Evolutionary conservation across 1,140 invertebrate species (phyloP), one percentile per base, ranked within the genome.

Genomic region (Drosophila chauvacae): DNA sequence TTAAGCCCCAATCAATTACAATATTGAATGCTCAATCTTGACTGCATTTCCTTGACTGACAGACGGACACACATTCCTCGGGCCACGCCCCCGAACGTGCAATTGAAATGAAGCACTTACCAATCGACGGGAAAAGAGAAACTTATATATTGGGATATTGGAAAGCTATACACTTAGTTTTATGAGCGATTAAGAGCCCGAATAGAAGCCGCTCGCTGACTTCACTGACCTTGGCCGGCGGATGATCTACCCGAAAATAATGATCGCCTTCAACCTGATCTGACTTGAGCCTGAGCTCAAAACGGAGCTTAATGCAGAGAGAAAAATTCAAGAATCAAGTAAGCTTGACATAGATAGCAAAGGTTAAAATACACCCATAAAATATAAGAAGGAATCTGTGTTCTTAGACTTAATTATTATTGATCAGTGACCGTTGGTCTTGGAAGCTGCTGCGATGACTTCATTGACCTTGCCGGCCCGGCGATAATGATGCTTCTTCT

Each of bases 21-120:
- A 44, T 60, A 58, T 56, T 63, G 57, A 68, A 66, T 80, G 69
- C 77, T 88, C 83, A 83, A 88, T 87, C 84, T 74, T 70, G 66
- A 48, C 55, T 83, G 84, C 83, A 83, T 77, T 81, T 87, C 64
- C 66, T 62, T 68, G 74, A 68, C 82, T 80, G 65, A 61, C 45
- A 48, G 45, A 48, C 44, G 20, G 44, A 23, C 44, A 50, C 1
- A 28, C 28, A 53, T 55, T 37, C 51, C 18, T 57, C 10, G 7
- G 44, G 50, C 50, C 81, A 86, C 82, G 74, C 78, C 78, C 48
- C 18, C 41, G n/a, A 56, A 57, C 66, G 66, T 87, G 82, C 83
- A 87, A 78, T 83, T 87, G 82, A 83, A 86, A 80, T 76, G 60
- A 60, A n/a, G 83, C 69, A 66, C 82, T 88, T 83, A 66, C 48